A percentile compares a stretch with the other conserved stretches of the same genome.
Conservation (phyloP, 2,888 invertebrate species). For the Odontocolon sp. region DNA sequence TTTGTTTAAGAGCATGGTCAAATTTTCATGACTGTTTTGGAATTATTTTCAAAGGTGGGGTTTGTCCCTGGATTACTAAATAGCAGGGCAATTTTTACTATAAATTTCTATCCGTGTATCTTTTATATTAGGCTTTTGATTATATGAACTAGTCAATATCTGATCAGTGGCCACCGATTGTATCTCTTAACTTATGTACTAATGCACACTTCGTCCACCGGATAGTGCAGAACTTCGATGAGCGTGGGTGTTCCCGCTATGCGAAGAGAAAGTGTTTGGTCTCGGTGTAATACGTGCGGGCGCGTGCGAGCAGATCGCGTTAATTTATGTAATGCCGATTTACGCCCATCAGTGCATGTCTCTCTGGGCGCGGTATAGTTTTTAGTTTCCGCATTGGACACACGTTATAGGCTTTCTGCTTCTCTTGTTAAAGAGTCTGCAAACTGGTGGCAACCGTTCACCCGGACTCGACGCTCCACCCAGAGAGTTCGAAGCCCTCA, state of each 20-base stretch:
- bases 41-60: too few species aligned
- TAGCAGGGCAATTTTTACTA: too few species aligned
- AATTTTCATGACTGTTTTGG: too few species aligned
- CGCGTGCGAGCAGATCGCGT: conserved; percentile 59
- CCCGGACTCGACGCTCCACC: conserved; percentile 1
- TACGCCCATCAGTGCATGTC: conserved; percentile 61
- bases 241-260: conserved; percentile 70
- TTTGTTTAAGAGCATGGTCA: too few species aligned
- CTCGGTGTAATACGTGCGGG: conserved; percentile 53
- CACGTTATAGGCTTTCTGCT: conserved; percentile 10
- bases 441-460: too few species aligned
- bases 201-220: background rate
- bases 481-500: background rate
- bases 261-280: conserved; percentile 70
- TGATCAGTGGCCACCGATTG: too few species aligned
- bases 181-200: background rate
- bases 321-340: conserved; percentile 76
- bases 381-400: conserved; percentile 10
- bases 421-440: too few species aligned
- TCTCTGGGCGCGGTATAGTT: background rate
- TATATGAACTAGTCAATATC: too few species aligned
- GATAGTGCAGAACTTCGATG: conserved; percentile 22
- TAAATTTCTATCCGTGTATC: too few species aligned
- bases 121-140: too few species aligned
- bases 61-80: too few species aligned